phyloP scores from a whole-genome alignment of 2,888 invertebrate genomes.

The Plemyria rubiginata region DNA sequence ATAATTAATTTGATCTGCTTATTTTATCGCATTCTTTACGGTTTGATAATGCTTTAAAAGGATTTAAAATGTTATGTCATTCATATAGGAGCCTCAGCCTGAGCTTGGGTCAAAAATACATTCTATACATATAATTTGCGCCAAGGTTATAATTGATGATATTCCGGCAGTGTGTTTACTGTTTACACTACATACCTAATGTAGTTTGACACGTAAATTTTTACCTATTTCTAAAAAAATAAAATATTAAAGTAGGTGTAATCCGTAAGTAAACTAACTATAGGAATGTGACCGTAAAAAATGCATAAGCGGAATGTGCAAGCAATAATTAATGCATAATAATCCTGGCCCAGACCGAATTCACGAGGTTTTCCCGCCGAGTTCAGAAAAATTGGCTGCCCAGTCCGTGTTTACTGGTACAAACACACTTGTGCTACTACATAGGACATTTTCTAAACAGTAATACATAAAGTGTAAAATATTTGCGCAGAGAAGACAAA shows the following conservation, averaged over 20 bases:
- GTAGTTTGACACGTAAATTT: too few species aligned
- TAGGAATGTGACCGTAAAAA: background rate
- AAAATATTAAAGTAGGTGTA: background rate
- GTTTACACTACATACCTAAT: too few species aligned
- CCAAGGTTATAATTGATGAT: background rate
- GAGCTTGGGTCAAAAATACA: background rate
- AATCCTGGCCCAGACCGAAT: conserved; percentile 12
- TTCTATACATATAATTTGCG: background rate
- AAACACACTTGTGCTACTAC: background rate
- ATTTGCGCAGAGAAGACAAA: too few species aligned
- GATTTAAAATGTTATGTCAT: too few species aligned
- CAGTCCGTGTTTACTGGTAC: background rate
- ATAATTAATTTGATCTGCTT: too few species aligned
- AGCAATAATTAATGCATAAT: conserved; percentile 58
- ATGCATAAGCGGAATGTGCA: conserved; percentile 36
- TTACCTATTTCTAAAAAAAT: background rate
- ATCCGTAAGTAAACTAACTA: conserved; percentile 2
- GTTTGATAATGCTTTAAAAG: too few species aligned
- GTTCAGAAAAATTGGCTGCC: background rate
- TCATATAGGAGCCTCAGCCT: too few species aligned
- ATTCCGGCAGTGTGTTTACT: background rate
- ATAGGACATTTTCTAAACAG: too few species aligned
- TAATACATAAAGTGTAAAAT: too few species aligned
- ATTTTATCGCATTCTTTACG: too few species aligned
- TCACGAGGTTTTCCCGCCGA: background rate